Evolutionary conservation across 2,888 invertebrate genomes (phyloP).

Genomic region (Andricus curvator): DNA sequence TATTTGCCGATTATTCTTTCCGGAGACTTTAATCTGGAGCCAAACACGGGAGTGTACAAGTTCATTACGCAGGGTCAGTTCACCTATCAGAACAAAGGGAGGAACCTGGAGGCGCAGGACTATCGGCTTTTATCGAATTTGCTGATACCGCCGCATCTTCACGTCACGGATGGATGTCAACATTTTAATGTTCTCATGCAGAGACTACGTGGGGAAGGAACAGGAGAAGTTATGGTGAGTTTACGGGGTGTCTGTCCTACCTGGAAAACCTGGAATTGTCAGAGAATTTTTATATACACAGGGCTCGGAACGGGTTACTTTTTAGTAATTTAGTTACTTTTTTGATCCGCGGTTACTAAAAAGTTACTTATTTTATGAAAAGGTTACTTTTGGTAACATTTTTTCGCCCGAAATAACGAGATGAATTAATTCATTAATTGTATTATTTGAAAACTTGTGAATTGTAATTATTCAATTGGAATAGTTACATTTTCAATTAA

Average conservation of each 20-base stretch:
- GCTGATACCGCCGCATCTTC: constrained; percentile 72
- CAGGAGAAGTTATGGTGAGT: constrained; percentile 53
- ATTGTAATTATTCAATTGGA: too few relatives aligned
- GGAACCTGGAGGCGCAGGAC: constrained; percentile 76
- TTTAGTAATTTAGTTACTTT: too few relatives aligned
- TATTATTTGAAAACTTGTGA: too few relatives aligned
- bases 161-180: constrained; percentile 82
- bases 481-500: too few relatives aligned
- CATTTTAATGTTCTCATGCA: constrained; percentile 80
- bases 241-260: not conserved
- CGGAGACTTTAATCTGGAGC: constrained; percentile 95
- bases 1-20: constrained; percentile 91
- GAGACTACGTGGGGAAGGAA: constrained; percentile 71
- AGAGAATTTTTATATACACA: too few relatives aligned
- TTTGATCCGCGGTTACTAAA: too few relatives aligned
- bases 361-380: too few relatives aligned
- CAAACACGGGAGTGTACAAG: constrained; percentile 85
- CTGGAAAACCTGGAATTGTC: too few relatives aligned
- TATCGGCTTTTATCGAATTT: constrained; percentile 65
- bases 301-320: too few relatives aligned
- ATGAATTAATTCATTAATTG: too few relatives aligned
- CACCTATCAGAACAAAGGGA: constrained; percentile 76
- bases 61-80: constrained; percentile 85
- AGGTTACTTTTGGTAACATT: too few relatives aligned
- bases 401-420: too few relatives aligned